A percentile compares a stretch with the other conserved stretches of the same genome.
Evolutionary conservation across 2,797 vertebrate species (phyloP).

Genomic region (Scolopax rusticola): DNA sequence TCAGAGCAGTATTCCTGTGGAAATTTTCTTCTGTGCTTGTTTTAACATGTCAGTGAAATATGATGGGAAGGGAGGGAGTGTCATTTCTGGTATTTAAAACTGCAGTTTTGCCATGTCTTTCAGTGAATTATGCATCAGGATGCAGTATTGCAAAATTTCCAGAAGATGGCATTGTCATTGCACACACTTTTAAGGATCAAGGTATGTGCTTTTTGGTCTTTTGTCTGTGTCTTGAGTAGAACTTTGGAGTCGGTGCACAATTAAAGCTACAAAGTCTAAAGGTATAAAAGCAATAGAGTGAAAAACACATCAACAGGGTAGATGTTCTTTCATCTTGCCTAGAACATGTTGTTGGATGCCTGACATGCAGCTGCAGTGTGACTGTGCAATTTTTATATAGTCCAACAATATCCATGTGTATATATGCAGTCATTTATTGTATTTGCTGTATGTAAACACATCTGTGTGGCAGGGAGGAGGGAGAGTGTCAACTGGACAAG

Average conservation of each 20-base stretch:
- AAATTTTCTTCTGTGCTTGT: not conserved
- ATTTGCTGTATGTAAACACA: not conserved
- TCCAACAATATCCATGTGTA: not conserved
- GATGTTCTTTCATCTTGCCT: not conserved
- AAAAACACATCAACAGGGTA: not conserved
- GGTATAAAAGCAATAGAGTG: not conserved
- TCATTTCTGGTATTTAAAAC: not conserved
- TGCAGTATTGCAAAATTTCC: slow-evolving; percentile 98
- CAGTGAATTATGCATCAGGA: slow-evolving; percentile 98
- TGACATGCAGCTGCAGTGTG: not conserved
- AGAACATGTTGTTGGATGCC: not conserved
- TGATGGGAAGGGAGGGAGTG: not conserved
- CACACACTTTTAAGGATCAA: slow-evolving; percentile 98
- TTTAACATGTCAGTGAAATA: not conserved
- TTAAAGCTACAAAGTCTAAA: not conserved
- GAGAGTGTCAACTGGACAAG: not conserved
- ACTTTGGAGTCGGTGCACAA: not conserved
- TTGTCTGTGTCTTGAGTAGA: not conserved
- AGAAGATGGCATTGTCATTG: slow-evolving; percentile 95
- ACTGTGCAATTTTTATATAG: not conserved
- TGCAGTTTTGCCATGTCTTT: not conserved
- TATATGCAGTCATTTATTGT: not conserved
- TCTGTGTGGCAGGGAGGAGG: not conserved
- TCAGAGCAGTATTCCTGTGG: not conserved
- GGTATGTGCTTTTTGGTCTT: slow-evolving; percentile 76